Evolutionary conservation across 2,113 vertebrate species (phyloP).

Genomic region (Scatophagus argus): DNA sequence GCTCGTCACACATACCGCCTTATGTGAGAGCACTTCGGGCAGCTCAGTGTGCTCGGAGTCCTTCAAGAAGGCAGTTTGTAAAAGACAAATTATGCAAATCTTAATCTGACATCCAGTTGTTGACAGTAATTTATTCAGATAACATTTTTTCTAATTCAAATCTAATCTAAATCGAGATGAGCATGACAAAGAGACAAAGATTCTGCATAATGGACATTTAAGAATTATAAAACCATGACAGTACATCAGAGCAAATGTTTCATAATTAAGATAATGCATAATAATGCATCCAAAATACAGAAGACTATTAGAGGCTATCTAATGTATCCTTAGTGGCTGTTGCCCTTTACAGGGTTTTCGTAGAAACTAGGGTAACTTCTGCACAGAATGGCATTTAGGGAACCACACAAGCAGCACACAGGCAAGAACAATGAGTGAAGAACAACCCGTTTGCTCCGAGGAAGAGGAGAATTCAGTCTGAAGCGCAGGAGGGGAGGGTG

Average conservation of each 20-base stretch:
- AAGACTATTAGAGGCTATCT: slow-evolving; percentile 14
- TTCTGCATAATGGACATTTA: slow-evolving; percentile 42
- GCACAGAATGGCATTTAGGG: slow-evolving; percentile 61
- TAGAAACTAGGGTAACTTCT: slow-evolving; percentile 68
- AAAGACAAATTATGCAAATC: slow-evolving; percentile 45
- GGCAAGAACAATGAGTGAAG: slow-evolving; percentile 70
- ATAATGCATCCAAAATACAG: slow-evolving; percentile 53
- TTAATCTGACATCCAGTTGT: slow-evolving; percentile 17
- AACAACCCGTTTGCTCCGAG: slow-evolving; percentile 72
- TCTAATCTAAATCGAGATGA: slow-evolving; percentile 13
- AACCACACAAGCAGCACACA: slow-evolving; percentile 73
- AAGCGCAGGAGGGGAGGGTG: slow-evolving; percentile 58
- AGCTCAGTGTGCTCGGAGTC: slow-evolving; percentile 62
- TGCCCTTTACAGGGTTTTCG: slow-evolving; percentile 36
- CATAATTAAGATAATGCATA: neutral
- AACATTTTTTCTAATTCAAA: slow-evolving; percentile 8
- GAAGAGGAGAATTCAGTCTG: slow-evolving; percentile 62
- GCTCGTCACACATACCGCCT: slow-evolving; percentile 69
- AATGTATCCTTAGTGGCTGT: slow-evolving; percentile 20
- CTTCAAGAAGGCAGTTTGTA: slow-evolving; percentile 67
- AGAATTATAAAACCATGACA: slow-evolving; percentile 3
- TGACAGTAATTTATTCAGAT: neutral
- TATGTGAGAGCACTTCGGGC: slow-evolving; percentile 74
- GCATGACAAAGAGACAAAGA: neutral
- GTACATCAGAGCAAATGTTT: slow-evolving; percentile 4